A percentile compares a stretch with the other conserved stretches of the same genome.
phyloP scores from a whole-genome alignment of 2,888 invertebrate genomes.

The Drosophila pullipes region DNA sequence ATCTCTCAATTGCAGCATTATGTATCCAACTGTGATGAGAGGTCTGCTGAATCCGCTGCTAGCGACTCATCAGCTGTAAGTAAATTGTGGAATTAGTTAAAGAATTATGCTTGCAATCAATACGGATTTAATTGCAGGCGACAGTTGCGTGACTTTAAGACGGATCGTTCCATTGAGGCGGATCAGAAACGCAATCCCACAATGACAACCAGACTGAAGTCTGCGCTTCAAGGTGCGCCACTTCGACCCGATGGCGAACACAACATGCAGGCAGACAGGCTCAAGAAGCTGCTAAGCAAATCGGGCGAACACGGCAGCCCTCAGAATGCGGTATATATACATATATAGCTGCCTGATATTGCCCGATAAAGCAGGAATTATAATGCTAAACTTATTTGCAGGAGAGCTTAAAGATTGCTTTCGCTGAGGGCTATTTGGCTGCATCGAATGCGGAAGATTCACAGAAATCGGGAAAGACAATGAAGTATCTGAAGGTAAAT shows the following conservation, averaged over 20 bases:
- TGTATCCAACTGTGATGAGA: slow-evolving; percentile 47
- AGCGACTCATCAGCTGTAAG: slow-evolving; percentile 69
- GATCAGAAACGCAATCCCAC: slow-evolving; percentile 91
- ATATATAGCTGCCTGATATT: background rate
- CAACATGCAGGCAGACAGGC: slow-evolving; percentile 74
- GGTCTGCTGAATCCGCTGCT: slow-evolving; percentile 59
- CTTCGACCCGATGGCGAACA: slow-evolving; percentile 71
- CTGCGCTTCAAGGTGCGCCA: slow-evolving; percentile 70
- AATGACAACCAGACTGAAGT: slow-evolving; percentile 89
- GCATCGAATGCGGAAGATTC: slow-evolving; percentile 87
- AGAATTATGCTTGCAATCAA: background rate
- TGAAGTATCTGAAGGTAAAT: slow-evolving; percentile 86
- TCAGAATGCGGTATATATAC: slow-evolving; percentile 61
- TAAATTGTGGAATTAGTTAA: background rate
- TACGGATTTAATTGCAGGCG: slow-evolving; percentile 54
- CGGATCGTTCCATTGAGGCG: slow-evolving; percentile 90
- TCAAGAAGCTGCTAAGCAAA: slow-evolving; percentile 76
- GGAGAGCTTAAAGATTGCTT: slow-evolving; percentile 93
- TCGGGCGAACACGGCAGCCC: slow-evolving; percentile 53
- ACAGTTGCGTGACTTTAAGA: slow-evolving; percentile 90
- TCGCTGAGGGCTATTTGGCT: slow-evolving; percentile 95
- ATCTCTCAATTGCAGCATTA: slow-evolving; percentile 44
- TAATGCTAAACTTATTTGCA: slow-evolving; percentile 83
- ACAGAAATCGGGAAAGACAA: slow-evolving; percentile 86
- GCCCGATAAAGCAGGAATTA: background rate